Evolutionary conservation across 1,140 invertebrate species (phyloP).

Genomic region (Tetraneura akinire): DNA sequence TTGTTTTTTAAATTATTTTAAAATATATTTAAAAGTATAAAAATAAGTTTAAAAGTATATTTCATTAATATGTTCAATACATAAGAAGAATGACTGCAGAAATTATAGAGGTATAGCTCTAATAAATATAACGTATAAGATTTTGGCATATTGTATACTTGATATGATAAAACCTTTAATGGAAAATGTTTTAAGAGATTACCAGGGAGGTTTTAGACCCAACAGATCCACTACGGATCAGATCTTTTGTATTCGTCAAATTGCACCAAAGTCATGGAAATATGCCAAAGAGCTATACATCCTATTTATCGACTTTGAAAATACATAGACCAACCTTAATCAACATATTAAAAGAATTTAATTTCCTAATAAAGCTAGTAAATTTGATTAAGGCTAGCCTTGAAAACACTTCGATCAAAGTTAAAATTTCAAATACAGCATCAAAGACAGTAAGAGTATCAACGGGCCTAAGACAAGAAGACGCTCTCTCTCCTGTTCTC

Average conservation of each 20-base stretch:
- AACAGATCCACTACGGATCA: too few species aligned
- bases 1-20: too few species aligned
- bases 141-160: conserved; percentile 13
- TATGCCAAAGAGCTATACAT: conserved; percentile 52
- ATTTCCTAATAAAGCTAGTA: conserved; percentile 6
- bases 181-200: conserved; percentile 33
- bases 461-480: neutral
- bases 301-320: conserved; percentile 53
- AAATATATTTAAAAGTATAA: too few species aligned
- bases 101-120: conserved; percentile 55
- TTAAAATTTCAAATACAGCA: neutral
- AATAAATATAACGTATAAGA: conserved; percentile 18
- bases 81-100: conserved; percentile 55
- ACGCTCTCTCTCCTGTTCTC: neutral
- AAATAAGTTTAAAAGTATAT: too few species aligned
- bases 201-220: too few species aligned
- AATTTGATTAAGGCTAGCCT: conserved; percentile 10
- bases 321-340: neutral
- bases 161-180: conserved; percentile 35
- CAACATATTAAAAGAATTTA: conserved; percentile 26
- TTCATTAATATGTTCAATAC: conserved; percentile 53
- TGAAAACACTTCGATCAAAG: neutral
- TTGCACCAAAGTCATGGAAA: conserved; percentile 49
- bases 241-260: conserved; percentile 30
- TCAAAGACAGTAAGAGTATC: conserved; percentile 3